Evolutionary conservation across 2,888 invertebrate species (phyloP).

Genomic region (Phanerotoma sp.): DNA sequence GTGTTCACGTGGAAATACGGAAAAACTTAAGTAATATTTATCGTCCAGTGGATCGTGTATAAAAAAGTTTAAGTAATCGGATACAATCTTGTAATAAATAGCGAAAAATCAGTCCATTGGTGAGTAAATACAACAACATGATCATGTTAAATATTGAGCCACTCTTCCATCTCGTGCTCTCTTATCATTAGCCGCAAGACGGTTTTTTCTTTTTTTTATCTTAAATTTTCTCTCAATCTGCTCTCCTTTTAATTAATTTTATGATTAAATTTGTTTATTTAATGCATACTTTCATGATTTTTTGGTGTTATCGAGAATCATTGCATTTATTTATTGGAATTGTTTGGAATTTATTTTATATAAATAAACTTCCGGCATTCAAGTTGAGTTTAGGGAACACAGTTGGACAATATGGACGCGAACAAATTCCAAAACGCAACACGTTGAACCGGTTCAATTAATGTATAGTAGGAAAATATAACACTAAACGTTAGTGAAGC

Average conservation of each 20-base stretch:
- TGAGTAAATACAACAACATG: conserved; percentile 35
- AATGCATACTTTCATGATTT: no score
- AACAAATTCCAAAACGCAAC: conserved; percentile 30
- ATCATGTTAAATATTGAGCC: conserved; percentile 15
- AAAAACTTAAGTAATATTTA: conserved; percentile 16
- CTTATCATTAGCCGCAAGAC: conserved; percentile 29
- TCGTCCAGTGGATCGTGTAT: conserved; percentile 21
- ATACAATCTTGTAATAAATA: conserved; percentile 26
- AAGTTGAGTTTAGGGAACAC: not conserved
- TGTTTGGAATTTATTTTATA: not conserved
- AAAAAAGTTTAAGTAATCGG: conserved; percentile 23
- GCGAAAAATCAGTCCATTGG: conserved; percentile 23
- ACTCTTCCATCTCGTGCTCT: conserved; percentile 37
- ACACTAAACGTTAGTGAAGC: not conserved
- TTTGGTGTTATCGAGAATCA: no score
- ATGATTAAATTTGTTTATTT: no score
- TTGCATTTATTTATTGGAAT: no score
- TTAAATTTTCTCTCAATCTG: not conserved
- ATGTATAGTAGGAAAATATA: not conserved
- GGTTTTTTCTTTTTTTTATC: conserved; percentile 27
- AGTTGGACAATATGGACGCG: conserved; percentile 37
- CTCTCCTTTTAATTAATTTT: not conserved
- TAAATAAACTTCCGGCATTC: conserved; percentile 6
- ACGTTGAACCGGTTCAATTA: conserved; percentile 27
- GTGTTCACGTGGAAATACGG: conserved; percentile 67